These are phyloP conservation scores for Adela reaumurella DNA, from an alignment of 2,888 invertebrate genomes.

Conservation along the genomic window DNA sequence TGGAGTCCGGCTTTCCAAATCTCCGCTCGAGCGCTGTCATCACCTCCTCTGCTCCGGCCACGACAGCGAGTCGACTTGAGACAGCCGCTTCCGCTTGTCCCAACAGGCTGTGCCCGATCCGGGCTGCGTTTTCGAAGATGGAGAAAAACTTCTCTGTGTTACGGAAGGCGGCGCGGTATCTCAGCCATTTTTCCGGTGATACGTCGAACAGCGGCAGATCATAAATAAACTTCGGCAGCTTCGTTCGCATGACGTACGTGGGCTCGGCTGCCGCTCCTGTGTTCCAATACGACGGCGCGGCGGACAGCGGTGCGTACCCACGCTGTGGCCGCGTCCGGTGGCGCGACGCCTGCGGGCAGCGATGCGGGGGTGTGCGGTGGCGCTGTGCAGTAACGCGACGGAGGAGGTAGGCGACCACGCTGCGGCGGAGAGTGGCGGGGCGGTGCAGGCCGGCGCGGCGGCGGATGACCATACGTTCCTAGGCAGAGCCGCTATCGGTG, in stretches of 20 bases:
- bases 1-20: not conserved
- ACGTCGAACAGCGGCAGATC: not conserved
- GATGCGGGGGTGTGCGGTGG: too few species aligned
- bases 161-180: not conserved
- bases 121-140: not conserved
- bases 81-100: not conserved
- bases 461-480: too few species aligned
- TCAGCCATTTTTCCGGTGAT: not conserved
- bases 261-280: constrained; percentile 7
- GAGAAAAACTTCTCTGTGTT: not conserved
- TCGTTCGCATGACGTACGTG: constrained; percentile 6
- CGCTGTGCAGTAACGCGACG: too few species aligned
- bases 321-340: not conserved
- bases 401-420: too few species aligned
- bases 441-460: too few species aligned
- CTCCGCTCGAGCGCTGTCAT: not conserved
- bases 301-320: not conserved
- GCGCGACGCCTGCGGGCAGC: too few species aligned
- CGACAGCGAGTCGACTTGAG: not conserved
- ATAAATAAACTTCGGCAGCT: not conserved
- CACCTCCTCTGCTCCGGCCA: not conserved
- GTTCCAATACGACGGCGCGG: not conserved
- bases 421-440: too few species aligned
- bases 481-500: too few species aligned
- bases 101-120: not conserved